Base-by-base conservation (phyloP, 2,888 invertebrate species). In the Meloe dianella region DNA sequence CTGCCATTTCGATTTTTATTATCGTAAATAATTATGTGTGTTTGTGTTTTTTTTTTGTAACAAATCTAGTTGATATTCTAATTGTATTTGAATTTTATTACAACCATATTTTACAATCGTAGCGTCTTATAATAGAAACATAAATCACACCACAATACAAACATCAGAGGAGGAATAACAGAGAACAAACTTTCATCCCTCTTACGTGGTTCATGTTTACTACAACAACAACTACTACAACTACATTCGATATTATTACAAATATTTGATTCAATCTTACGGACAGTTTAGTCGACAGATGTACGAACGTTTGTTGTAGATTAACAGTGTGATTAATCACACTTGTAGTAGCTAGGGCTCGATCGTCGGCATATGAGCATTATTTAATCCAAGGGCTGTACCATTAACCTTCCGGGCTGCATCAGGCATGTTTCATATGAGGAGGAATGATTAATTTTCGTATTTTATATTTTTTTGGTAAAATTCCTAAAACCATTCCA, bases 261-360 rank as follows among this genome's bases (percentile, higher is more conserved):
- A 47, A 47, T 47, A 47, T 47, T 47, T 47, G 47, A 20, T 47
- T 20, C 22, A 47, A 47, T 47, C 20, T 47, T n/a, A 17, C 8
- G n/a, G 20, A 20, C 12, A 47, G 20, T 47, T 47, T 20, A 20
- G 20, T 20, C 47, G 47, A 20, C 47, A 47, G 20, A 47, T 47
- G 47, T 47, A 47, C 20, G 38, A 10, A 47, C 47, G 9, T 20
- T 41, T 47, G 47, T 47, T n/a, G 47, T 47, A 47, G 47, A 47
- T 47, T 47, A 47, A 47, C 47, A 47, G 20, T 20, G 47, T 47
- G 47, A 47, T 47, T 47, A 47, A 47, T 47, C 47, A 47, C 47
- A 47, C 20, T 47, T 47, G 20, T 47, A 47, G 3, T 5, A 20
- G n/a, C 2, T n/a, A n/a, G 17, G 47, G 47, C 9, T 47, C 47